Base-by-base conservation (phyloP, 2,113 vertebrate genomes). In the Xyrauchen texanus region DNA sequence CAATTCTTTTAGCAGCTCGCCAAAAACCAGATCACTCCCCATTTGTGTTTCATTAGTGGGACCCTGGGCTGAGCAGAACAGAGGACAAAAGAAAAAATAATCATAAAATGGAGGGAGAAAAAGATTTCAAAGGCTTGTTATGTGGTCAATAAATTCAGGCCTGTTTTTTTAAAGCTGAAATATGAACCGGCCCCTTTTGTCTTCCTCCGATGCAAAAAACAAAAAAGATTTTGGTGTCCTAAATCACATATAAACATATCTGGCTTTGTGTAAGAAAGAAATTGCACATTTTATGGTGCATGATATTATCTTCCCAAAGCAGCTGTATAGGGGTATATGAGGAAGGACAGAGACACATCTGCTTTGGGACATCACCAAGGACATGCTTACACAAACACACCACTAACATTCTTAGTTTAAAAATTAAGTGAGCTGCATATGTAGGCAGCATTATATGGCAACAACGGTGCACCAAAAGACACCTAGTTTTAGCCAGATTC, bases 11-110 rank as follows among this genome's bases (percentile, higher is more conserved):
- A 83, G 78, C 71, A 71, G 62, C 67, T 73, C 57, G 84, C 86
- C 73, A 81, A 81, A 71, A 86, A 79, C 66, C 83, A 85, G 81
- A 84, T 80, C 79, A 71, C 77, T 79, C 83, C 79, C 75, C 87
- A 89, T 89, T 93, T 90, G 88, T 81, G 82, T 89, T 91, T 91
- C 85, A 90, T 91, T 91, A 87, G 70, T 82, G 84, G 86, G 86
- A 74, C 80, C 80, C 46, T 62, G 79, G 60, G 76, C 73, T 75
- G 85, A 78, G 77, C 80, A 78, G 70, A 72, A 53, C 58, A 69
- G 68, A 84, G 80, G 87, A 88, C 84, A 87, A 87, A 89, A 86
- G 81, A 82, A 85, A 85, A 80, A 85, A 88, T 87, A 84, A 87
- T 90, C 80, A 85, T 62, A 68, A 81, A 67, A 69, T 21, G 13